Percentiles rank a stretch among this genome's conserved stretches.
phyloP scores from a whole-genome alignment of 2,888 invertebrate genomes.

The Cheilosia soror region DNA sequence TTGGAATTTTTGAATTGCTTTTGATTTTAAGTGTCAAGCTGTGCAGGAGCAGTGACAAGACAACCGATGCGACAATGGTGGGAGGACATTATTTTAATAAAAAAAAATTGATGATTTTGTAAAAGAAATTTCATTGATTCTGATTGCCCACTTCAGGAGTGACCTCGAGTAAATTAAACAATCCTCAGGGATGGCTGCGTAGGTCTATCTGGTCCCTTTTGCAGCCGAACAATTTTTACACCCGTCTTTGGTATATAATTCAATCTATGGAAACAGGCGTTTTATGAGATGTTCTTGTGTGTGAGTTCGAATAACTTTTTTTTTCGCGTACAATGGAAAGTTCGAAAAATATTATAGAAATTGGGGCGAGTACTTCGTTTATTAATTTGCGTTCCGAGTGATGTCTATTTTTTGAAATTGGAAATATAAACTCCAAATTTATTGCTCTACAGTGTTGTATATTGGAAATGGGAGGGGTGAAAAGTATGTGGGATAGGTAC shows the following conservation, averaged over 20 bases:
- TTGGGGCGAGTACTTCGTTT: conserved; percentile 9
- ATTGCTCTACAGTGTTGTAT: background rate
- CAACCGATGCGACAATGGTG: background rate
- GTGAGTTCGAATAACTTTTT: background rate
- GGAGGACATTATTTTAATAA: conserved; percentile 54
- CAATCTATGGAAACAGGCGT: conserved; percentile 51
- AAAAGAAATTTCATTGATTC: conserved; percentile 33
- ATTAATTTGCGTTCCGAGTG: conserved; percentile 37
- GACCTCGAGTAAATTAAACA: conserved; percentile 62
- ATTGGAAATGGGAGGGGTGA: no score
- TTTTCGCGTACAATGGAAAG: no score
- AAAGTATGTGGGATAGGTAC: background rate
- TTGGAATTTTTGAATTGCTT: conserved; percentile 50
- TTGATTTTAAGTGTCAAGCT: conserved; percentile 57
- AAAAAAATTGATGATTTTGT: conserved; percentile 55
- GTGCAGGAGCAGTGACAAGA: conserved; percentile 32
- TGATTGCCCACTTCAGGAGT: conserved; percentile 61
- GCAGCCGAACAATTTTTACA: conserved; percentile 25
- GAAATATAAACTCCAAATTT: conserved; percentile 36
- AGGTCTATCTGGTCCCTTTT: background rate
- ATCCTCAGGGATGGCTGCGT: conserved; percentile 6
- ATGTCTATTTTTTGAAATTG: conserved; percentile 41
- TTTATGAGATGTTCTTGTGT: conserved; percentile 47
- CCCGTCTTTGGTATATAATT: conserved; percentile 53
- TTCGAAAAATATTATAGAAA: no score